Percentiles rank a stretch among this genome's conserved stretches.
Evolutionary conservation across 2,113 vertebrate genomes (phyloP).

Genomic region (Formicarius rufipectus): DNA sequence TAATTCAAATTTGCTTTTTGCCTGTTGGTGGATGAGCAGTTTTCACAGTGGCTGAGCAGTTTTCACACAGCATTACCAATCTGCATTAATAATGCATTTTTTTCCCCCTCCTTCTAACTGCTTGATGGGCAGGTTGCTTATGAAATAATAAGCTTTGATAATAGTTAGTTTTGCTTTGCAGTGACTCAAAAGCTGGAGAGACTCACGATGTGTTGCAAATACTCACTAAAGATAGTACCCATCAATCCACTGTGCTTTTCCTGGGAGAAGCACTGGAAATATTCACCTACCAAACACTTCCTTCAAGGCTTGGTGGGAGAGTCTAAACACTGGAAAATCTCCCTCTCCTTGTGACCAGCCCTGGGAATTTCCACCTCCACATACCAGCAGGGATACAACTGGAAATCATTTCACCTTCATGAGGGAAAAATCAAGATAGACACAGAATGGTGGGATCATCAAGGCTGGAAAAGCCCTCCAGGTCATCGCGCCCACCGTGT

Average conservation of each 20-base stretch:
- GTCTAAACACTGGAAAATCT: not conserved
- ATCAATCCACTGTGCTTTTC: not conserved
- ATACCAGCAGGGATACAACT: not conserved
- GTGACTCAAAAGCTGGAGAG: not conserved
- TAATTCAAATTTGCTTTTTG: slow-evolving; percentile 50
- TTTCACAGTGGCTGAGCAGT: slow-evolving; percentile 44
- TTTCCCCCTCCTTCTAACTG: not conserved
- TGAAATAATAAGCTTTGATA: slow-evolving; percentile 29
- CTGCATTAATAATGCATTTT: slow-evolving; percentile 6
- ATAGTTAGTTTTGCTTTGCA: not conserved
- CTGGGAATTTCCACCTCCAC: not conserved
- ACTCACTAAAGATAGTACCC: not conserved
- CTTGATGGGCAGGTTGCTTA: not conserved
- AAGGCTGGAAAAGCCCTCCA: not conserved
- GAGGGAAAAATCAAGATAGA: not conserved
- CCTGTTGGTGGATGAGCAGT: slow-evolving; percentile 25
- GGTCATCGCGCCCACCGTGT: no score
- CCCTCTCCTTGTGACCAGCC: not conserved
- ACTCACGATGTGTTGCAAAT: not conserved
- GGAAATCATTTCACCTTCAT: not conserved
- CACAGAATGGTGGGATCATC: not conserved
- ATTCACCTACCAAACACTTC: not conserved
- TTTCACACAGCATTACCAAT: slow-evolving; percentile 20
- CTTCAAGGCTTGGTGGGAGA: not conserved
- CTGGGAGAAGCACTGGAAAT: not conserved